phyloP scores from a whole-genome alignment of 1,140 invertebrate species.

The Halictus rubicundus region DNA sequence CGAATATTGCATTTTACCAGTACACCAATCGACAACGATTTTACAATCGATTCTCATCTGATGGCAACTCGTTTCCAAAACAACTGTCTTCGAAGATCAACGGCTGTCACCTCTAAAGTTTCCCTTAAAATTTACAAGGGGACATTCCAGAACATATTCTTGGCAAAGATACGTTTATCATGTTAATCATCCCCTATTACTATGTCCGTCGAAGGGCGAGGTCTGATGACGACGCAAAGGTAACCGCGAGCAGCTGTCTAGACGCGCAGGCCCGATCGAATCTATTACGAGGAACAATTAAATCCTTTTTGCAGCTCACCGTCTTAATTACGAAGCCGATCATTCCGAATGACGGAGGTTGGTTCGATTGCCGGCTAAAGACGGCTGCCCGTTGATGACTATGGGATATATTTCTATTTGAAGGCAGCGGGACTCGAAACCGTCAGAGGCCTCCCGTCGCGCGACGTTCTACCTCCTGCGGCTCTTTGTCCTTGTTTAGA shows the following conservation, averaged over 20 bases:
- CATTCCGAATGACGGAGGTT: slow-evolving; percentile 41
- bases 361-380: slow-evolving; percentile 59
- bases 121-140: no score
- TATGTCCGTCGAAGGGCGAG: not conserved
- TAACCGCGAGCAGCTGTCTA: not conserved
- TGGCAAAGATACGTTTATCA: no score
- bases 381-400: slow-evolving; percentile 67
- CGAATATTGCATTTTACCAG: no score
- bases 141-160: no score
- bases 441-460: slow-evolving; percentile 62
- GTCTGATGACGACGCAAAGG: not conserved
- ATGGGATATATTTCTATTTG: slow-evolving; percentile 54
- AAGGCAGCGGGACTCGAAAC: slow-evolving; percentile 40
- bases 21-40: no score
- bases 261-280: not conserved
- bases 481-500: slow-evolving; percentile 72
- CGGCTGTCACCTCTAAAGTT: no score
- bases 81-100: no score
- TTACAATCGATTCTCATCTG: no score
- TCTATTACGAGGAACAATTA: slow-evolving; percentile 57
- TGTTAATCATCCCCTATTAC: not conserved
- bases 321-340: slow-evolving; percentile 64
- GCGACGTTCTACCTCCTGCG: slow-evolving; percentile 67
- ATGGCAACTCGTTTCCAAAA: no score
- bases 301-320: slow-evolving; percentile 57